A percentile compares a stretch with the other conserved stretches of the same genome.
Conservation (phyloP, 2,888 invertebrate species). For the Drosophila mayaguana region DNA sequence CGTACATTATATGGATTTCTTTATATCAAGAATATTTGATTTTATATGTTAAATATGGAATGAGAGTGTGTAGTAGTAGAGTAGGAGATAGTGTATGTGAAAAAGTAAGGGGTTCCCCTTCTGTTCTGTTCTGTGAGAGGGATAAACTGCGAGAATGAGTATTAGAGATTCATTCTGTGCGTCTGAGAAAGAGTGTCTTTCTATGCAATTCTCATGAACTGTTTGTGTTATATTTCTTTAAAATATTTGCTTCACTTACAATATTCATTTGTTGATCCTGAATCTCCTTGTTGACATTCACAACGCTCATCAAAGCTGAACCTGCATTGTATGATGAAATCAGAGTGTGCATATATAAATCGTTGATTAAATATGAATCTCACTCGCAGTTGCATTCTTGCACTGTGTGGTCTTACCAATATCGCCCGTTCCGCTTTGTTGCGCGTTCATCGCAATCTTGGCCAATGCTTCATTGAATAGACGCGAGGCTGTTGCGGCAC, state of each 20-base stretch:
- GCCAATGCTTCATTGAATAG: constrained; percentile 95
- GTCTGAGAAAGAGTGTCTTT: too few relatives aligned
- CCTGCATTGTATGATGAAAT: constrained; percentile 86
- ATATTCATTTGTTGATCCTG: constrained; percentile 98
- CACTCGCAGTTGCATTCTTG: constrained; percentile 8
- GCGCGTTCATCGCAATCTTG: constrained; percentile 94
- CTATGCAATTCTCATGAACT: too few relatives aligned
- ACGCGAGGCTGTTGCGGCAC: constrained; percentile 94
- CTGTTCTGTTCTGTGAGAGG: too few relatives aligned
- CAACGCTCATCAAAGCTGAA: constrained; percentile 95
- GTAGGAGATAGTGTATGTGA: too few relatives aligned
- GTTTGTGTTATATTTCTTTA: neutral
- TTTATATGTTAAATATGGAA: too few relatives aligned
- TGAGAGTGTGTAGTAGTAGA: too few relatives aligned
- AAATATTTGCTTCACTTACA: constrained; percentile 90
- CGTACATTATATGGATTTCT: neutral
- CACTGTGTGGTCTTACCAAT: constrained; percentile 88
- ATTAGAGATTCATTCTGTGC: too few relatives aligned
- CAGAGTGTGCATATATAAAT: neutral
- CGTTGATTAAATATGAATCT: constrained; percentile 6
- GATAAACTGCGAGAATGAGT: too few relatives aligned
- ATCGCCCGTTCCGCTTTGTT: constrained; percentile 95
- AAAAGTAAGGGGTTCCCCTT: too few relatives aligned
- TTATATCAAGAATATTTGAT: too few relatives aligned
- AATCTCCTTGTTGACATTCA: constrained; percentile 96